Conservation (phyloP, 2,888 invertebrate genomes). For the Proisotoma minuta region DNA sequence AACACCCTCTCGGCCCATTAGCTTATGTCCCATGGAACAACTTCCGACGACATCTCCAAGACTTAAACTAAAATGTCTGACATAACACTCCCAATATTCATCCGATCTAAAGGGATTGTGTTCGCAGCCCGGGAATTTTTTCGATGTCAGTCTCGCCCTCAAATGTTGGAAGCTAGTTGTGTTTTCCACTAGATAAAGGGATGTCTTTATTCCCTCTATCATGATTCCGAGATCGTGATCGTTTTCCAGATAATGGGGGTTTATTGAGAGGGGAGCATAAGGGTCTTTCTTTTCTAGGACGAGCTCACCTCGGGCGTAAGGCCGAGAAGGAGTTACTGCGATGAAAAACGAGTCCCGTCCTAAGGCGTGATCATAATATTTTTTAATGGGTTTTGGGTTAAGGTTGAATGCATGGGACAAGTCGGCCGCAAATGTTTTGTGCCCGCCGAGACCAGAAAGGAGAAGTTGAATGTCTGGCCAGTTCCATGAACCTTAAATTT, state of each 20-base stretch:
- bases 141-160: conserved; percentile 33
- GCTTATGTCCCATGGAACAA: conserved; percentile 24
- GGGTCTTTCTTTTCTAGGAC: conserved; percentile 30
- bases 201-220: conserved; percentile 32
- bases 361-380: conserved; percentile 27
- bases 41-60: conserved; percentile 15
- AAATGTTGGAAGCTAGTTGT: conserved; percentile 34
- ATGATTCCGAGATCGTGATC: conserved; percentile 28
- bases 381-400: conserved; percentile 26
- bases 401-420: conserved; percentile 33
- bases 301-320: conserved; percentile 30
- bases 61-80: conserved; percentile 15
- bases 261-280: conserved; percentile 22
- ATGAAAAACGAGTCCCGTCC: conserved; percentile 36
- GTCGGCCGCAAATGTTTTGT: conserved; percentile 32
- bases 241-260: conserved; percentile 36
- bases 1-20: conserved; percentile 22
- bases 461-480: conserved; percentile 38
- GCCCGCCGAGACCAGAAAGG: conserved; percentile 26
- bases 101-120: conserved; percentile 25
- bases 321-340: conserved; percentile 26
- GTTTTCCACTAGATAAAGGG: conserved; percentile 35
- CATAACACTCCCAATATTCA: conserved; percentile 23
- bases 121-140: conserved; percentile 37
- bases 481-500: conserved; percentile 18